These are phyloP conservation scores for Valencia hispanica DNA, from an alignment of 2,797 vertebrate genomes.

Conservation along the genomic window DNA sequence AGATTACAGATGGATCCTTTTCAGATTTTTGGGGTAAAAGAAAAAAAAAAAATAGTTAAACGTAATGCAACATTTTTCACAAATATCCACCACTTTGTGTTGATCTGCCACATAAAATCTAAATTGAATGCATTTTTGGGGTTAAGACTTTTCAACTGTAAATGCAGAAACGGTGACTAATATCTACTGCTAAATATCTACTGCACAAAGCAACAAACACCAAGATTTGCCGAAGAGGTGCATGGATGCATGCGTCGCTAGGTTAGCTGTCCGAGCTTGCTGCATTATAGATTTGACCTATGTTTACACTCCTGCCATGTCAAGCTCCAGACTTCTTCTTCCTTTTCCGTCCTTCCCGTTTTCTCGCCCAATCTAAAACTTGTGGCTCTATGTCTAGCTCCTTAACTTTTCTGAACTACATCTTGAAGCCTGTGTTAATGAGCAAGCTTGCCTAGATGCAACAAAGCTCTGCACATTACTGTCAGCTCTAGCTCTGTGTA, in stretches of 20 bases:
- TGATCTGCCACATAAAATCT: not conserved
- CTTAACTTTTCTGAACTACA: slow-evolving; percentile 2
- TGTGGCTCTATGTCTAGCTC: not conserved
- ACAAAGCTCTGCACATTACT: slow-evolving; percentile 47
- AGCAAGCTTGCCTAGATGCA: slow-evolving; percentile 32
- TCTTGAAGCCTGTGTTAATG: slow-evolving; percentile 28
- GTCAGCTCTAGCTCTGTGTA: slow-evolving; percentile 44
- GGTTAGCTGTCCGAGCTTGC: not conserved
- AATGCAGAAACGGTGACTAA: not conserved
- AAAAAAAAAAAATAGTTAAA: no score
- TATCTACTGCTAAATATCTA: not conserved
- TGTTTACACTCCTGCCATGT: not conserved
- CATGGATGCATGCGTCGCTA: not conserved
- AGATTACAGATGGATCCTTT: not conserved
- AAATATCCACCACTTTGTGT: not conserved
- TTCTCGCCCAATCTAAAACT: not conserved
- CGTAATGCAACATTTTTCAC: not conserved
- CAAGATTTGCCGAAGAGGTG: not conserved
- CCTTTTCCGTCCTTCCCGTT: not conserved
- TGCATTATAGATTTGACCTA: slow-evolving; percentile 13
- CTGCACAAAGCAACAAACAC: not conserved
- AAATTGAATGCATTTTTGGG: not conserved
- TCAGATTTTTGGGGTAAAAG: no score
- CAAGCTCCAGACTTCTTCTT: not conserved
- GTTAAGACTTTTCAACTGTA: not conserved